phyloP scores from a whole-genome alignment of 92 coral and sea anemone species.

The Diadumene lineata region DNA sequence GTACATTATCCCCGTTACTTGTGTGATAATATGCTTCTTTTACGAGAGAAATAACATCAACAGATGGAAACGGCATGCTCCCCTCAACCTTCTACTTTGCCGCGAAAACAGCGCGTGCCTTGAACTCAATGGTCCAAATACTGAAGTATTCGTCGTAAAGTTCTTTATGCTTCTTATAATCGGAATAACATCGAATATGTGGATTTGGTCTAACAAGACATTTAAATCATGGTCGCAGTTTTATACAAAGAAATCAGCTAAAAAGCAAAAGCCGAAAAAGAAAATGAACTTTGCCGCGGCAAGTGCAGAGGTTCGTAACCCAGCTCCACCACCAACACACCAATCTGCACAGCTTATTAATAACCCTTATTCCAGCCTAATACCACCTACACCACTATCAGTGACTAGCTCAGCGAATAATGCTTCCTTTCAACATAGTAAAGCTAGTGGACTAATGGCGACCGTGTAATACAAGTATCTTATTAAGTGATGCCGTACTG shows the following conservation, averaged over 20 bases:
- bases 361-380: conserved; percentile 7
- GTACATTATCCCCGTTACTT: conserved; percentile 92
- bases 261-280: conserved; percentile 31
- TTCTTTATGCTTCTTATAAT: conserved; percentile 91
- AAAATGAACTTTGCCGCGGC: conserved; percentile 39
- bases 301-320: conserved; percentile 29
- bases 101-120: conserved; percentile 57
- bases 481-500: background rate
- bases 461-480: conserved; percentile 50
- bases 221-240: conserved; percentile 84
- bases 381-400: conserved; percentile 28
- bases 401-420: conserved; percentile 37
- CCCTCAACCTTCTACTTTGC: conserved; percentile 57
- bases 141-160: conserved; percentile 86
- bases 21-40: conserved; percentile 88
- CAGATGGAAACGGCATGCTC: conserved; percentile 61
- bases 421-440: conserved; percentile 54
- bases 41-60: conserved; percentile 90
- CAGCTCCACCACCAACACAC: conserved; percentile 1
- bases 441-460: conserved; percentile 66
- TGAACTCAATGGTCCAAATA: conserved; percentile 68
- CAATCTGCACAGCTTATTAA: conserved; percentile 9
- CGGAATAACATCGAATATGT: conserved; percentile 93
- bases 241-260: conserved; percentile 59
- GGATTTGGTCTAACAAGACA: conserved; percentile 98